phyloP scores from a whole-genome alignment of 2,888 invertebrate genomes.

The Sarcophaga rosellei region DNA sequence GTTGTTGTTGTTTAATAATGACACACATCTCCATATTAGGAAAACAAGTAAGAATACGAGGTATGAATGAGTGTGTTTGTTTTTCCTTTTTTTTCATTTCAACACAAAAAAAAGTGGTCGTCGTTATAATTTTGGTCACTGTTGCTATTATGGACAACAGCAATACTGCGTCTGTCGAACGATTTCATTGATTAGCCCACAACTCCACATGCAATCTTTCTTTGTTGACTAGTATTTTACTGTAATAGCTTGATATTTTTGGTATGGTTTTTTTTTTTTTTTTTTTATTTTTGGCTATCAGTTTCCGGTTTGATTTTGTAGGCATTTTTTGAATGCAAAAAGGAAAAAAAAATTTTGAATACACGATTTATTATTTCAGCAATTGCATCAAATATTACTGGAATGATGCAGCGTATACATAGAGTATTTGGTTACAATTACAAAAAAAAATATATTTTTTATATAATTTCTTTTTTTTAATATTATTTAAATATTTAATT shows the following conservation, averaged over 20 bases:
- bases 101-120: neutral
- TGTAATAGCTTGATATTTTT: neutral
- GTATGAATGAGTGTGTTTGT: neutral
- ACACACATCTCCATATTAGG: conserved; percentile 63
- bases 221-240: conserved; percentile 25
- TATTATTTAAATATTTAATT: conserved; percentile 39
- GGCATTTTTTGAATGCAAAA: conserved; percentile 8
- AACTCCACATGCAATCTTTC: conserved; percentile 42
- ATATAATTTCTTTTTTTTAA: neutral
- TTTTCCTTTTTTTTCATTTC: conserved; percentile 13
- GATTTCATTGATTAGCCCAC: conserved; percentile 23
- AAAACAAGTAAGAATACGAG: conserved; percentile 15
- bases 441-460: neutral
- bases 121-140: neutral
- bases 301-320: conserved; percentile 47
- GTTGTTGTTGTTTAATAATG: conserved; percentile 35
- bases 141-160: conserved; percentile 37
- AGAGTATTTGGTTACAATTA: conserved; percentile 2
- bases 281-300: conserved; percentile 46
- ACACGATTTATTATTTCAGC: conserved; percentile 37
- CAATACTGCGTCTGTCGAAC: conserved; percentile 28
- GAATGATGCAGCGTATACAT: conserved; percentile 15
- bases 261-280: conserved; percentile 10
- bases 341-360: conserved; percentile 35
- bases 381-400: conserved; percentile 8